Base-by-base conservation (phyloP, 2,888 invertebrate genomes). In the Tetrapedia diversipes region DNA sequence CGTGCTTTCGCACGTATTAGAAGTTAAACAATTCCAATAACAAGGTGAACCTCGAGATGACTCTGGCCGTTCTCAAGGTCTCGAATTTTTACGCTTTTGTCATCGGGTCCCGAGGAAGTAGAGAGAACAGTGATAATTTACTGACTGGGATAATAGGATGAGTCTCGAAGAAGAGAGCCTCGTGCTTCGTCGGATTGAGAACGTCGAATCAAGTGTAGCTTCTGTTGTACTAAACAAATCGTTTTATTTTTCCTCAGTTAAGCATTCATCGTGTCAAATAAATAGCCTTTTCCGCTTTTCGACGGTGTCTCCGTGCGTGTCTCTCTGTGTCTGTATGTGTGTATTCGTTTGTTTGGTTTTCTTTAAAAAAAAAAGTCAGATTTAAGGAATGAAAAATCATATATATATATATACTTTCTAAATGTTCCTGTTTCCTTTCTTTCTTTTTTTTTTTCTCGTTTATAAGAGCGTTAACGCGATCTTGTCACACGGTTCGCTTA, bases 241-340 rank as follows among this genome's bases (percentile, higher is more conserved):
- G 34, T 65, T 70, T 70, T 65, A 70, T 70, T 70, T n/a, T 47
- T 56, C 19, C 16, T 77, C 43, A 67, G 22, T 72, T 32, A 67
- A 73, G 24, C 60, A 64, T 67, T 67, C 61, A 65, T 54, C 59
- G 41, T 41, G 34, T 39, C 65, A 54, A 39, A 63, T 64, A 53
- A 63, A 59, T 59, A 43, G 27, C n/a, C 2, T 37, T n/a, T n/a
- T 61, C 4, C 7, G 27, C 47, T 49, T 63, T 37, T 37, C 37
- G 49, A n/a, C 1, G 14, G 19, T 11, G 43, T 59, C 19, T 14
- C 0, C 29, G 29, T 19, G 56, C 24, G 10, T 56, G 16, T 39
- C 39, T 16, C 51, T 29, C 16, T 45, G 45, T n/a, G n/a, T 43
- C 8, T 29, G 24, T 56, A 14, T 22, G 43, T 29, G 19, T 19